Evolutionary conservation across 2,797 vertebrate genomes (phyloP).

Genomic region (Jordanella pulchra): DNA sequence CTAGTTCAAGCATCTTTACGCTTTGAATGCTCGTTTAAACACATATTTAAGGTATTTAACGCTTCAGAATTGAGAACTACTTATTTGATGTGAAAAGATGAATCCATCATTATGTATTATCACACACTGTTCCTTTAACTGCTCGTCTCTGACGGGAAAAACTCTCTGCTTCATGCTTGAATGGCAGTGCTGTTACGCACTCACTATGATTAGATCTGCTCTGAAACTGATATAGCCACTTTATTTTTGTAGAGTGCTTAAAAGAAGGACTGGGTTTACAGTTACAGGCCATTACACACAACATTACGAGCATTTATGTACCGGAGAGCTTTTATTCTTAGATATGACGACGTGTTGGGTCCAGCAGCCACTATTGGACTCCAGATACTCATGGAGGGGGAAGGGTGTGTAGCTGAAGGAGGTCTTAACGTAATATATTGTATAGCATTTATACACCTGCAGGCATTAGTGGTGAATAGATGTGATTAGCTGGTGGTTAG

Average conservation of each 20-base stretch:
- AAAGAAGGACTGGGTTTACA: slow-evolving; percentile 24
- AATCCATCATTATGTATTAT: neutral
- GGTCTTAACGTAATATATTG: neutral
- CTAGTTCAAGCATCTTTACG: neutral
- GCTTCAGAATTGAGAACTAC: too few relatives aligned
- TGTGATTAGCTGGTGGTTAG: neutral
- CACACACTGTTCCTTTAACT: neutral
- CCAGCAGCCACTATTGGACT: slow-evolving; percentile 1
- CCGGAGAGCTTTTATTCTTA: slow-evolving; percentile 52
- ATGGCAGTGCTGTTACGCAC: slow-evolving; percentile 15
- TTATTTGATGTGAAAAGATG: too few relatives aligned
- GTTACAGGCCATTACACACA: slow-evolving; percentile 46
- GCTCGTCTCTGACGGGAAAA: neutral
- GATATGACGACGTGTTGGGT: slow-evolving; percentile 34
- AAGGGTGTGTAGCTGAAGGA: neutral
- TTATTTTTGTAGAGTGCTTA: slow-evolving; percentile 21
- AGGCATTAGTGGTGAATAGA: neutral
- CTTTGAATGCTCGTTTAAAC: neutral
- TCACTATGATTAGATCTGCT: slow-evolving; percentile 41
- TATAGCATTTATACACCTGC: neutral
- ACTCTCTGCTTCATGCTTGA: neutral
- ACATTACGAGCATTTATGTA: slow-evolving; percentile 11
- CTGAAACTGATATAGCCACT: slow-evolving; percentile 32
- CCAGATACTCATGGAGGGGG: neutral
- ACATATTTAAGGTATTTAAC: neutral